These are phyloP conservation scores for Nemotelus pantherinus DNA, from an alignment of 2,888 invertebrate species.

Conservation along the genomic window DNA sequence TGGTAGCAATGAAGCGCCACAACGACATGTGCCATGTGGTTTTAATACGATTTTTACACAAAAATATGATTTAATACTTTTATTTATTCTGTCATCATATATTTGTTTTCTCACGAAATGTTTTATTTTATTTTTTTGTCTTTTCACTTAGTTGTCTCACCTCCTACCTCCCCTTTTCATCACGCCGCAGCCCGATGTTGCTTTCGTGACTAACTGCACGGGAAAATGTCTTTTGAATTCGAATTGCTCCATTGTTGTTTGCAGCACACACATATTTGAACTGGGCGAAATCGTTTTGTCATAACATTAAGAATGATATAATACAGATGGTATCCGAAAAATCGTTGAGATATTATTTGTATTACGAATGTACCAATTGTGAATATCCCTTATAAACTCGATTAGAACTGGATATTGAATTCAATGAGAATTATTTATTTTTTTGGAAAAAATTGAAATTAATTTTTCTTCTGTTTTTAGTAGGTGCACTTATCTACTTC, in stretches of 20 bases:
- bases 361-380: too few species aligned
- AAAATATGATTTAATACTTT: conserved; percentile 54
- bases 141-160: conserved; percentile 1
- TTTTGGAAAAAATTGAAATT: too few species aligned
- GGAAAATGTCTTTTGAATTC: conserved; percentile 48
- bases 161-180: too few species aligned
- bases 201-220: conserved; percentile 30
- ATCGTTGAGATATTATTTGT: not conserved
- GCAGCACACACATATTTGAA: conserved; percentile 25
- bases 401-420: too few species aligned
- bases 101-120: conserved; percentile 44
- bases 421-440: too few species aligned
- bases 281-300: not conserved
- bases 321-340: conserved; percentile 8
- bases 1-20: conserved; percentile 45
- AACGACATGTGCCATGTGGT: conserved; percentile 53
- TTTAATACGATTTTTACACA: conserved; percentile 54
- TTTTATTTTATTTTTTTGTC: conserved; percentile 16
- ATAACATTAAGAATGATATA: conserved; percentile 22
- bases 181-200: conserved; percentile 6
- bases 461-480: too few species aligned
- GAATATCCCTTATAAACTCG: too few species aligned
- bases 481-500: too few species aligned
- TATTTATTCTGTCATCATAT: conserved; percentile 51
- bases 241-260: conserved; percentile 45